phyloP scores from a whole-genome alignment of 2,888 invertebrate genomes.

The Galerucella nymphaeae region DNA sequence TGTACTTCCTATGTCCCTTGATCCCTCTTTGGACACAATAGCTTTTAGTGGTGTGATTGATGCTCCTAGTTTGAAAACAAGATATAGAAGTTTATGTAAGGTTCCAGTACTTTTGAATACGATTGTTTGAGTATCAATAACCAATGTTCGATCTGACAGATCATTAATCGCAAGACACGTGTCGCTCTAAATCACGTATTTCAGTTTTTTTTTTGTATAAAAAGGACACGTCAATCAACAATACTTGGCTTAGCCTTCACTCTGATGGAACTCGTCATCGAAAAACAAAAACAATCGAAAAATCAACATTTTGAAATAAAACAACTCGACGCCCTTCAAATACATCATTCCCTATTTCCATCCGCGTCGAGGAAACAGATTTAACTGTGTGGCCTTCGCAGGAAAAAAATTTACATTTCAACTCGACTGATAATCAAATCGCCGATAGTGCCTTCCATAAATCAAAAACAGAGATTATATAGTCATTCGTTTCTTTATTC shows the following conservation, averaged over 20 bases:
- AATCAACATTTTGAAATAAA: constrained; percentile 27
- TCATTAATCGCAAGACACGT: neutral
- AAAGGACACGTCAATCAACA: constrained; percentile 28
- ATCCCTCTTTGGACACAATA: no score
- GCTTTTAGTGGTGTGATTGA: no score
- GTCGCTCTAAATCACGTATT: neutral
- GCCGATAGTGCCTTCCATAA: constrained; percentile 34
- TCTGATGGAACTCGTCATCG: constrained; percentile 18
- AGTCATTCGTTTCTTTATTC: constrained; percentile 39
- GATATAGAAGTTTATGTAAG: no score
- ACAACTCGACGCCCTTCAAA: constrained; percentile 24
- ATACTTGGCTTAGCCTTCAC: constrained; percentile 16
- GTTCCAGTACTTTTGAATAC: no score
- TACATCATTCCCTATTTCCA: constrained; percentile 23
- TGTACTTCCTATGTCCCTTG: no score
- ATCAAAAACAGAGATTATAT: constrained; percentile 40
- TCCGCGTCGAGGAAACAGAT: constrained; percentile 25
- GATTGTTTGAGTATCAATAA: no score
- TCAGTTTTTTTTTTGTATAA: neutral
- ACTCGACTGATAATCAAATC: constrained; percentile 37
- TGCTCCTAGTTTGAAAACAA: no score
- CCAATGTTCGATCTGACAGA: neutral
- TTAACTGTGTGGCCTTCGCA: constrained; percentile 25
- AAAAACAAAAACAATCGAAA: constrained; percentile 28
- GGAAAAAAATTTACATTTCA: constrained; percentile 35